phyloP scores from a whole-genome alignment of 2,888 invertebrate genomes.

The Dilophus febrilis region DNA sequence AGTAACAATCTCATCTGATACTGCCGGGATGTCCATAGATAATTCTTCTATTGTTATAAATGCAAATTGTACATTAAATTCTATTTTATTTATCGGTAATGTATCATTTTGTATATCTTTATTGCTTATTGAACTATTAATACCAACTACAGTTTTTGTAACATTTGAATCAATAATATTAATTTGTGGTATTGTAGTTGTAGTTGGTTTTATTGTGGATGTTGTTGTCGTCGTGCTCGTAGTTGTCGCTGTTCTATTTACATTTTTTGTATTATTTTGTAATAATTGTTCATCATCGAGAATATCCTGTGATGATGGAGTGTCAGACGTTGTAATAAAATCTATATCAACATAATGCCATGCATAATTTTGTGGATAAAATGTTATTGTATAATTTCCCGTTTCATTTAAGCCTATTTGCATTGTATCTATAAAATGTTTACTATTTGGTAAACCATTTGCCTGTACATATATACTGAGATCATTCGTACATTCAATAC shows the following conservation, averaged over 20 bases:
- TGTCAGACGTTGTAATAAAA: slow-evolving; percentile 15
- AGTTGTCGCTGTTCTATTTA: neutral
- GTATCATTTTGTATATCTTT: neutral
- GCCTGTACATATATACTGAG: slow-evolving; percentile 33
- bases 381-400: slow-evolving; percentile 30
- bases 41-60: neutral
- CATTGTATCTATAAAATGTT: slow-evolving; percentile 32
- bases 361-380: slow-evolving; percentile 36
- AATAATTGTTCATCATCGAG: slow-evolving; percentile 3
- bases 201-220: slow-evolving; percentile 3
- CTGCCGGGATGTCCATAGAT: too few relatives aligned
- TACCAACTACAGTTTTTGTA: slow-evolving; percentile 6
- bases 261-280: slow-evolving; percentile 3
- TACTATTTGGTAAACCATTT: slow-evolving; percentile 34
- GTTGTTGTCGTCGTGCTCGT: neutral
- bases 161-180: neutral
- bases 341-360: slow-evolving; percentile 41
- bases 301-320: neutral
- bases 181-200: too few relatives aligned
- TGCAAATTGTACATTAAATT: neutral
- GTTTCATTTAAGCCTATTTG: slow-evolving; percentile 32
- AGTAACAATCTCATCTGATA: neutral
- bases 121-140: slow-evolving; percentile 28
- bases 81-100: neutral
- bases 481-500: slow-evolving; percentile 29